Evolutionary conservation across 1,140 invertebrate genomes (phyloP).

Genomic region (Platorchestia sp.): DNA sequence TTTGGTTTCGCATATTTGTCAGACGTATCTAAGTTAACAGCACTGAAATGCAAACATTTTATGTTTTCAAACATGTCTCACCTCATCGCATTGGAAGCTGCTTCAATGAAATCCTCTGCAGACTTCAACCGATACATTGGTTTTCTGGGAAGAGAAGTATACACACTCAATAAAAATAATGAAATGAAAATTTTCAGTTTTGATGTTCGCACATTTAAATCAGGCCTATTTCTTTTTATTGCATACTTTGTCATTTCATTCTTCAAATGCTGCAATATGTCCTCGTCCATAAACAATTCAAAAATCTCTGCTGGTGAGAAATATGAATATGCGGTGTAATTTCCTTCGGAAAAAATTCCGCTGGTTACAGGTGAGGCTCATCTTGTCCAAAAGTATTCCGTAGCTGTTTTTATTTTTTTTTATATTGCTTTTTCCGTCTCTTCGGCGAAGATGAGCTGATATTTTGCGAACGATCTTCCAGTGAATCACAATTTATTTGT

Average conservation of each 20-base stretch:
- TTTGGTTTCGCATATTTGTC: neutral
- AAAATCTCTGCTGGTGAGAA: neutral
- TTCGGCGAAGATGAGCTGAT: neutral
- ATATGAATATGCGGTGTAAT: neutral
- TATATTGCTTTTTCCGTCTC: neutral
- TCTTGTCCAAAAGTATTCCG: neutral
- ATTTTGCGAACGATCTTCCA: neutral
- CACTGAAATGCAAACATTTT: neutral
- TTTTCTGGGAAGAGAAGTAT: neutral
- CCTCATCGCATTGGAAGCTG: conserved; percentile 22
- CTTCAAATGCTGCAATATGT: neutral
- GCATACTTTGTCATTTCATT: neutral
- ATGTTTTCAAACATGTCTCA: neutral
- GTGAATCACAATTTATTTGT: neutral
- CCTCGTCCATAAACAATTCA: conserved; percentile 13
- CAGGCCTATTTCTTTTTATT: conserved; percentile 5
- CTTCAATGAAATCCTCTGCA: neutral
- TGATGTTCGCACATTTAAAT: neutral
- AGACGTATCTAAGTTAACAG: neutral
- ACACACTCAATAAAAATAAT: neutral
- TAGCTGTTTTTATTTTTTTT: neutral
- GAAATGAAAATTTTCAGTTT: neutral
- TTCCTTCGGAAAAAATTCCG: neutral
- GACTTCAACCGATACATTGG: neutral
- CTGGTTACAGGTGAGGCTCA: neutral